phyloP scores from a whole-genome alignment of 2,113 vertebrate species.

The Callipepla squamata region DNA sequence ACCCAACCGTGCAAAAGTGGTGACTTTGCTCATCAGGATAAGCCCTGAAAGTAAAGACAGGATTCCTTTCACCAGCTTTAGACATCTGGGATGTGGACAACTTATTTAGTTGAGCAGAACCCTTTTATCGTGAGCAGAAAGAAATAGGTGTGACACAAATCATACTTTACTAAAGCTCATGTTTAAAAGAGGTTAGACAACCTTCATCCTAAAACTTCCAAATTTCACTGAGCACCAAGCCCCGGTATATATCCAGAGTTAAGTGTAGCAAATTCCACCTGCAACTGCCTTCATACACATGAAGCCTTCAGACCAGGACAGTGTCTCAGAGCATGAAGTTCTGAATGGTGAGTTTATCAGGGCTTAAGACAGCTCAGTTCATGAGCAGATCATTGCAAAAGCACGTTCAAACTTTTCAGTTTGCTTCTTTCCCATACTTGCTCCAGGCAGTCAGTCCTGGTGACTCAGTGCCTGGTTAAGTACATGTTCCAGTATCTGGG shows the following conservation, averaged over 20 bases:
- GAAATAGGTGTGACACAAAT: background rate
- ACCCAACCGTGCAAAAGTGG: background rate
- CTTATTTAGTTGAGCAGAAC: background rate
- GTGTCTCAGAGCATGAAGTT: background rate
- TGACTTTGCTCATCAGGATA: background rate
- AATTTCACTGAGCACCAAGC: background rate
- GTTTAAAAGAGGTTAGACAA: background rate
- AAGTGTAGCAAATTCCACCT: background rate
- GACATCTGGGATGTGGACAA: background rate
- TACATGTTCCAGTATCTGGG: background rate
- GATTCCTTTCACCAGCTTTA: background rate
- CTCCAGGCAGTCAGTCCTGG: background rate
- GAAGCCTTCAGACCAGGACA: background rate
- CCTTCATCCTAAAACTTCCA: background rate
- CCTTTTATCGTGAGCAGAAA: background rate
- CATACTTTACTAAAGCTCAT: background rate
- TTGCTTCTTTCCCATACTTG: background rate
- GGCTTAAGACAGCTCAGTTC: background rate
- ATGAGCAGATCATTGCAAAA: background rate
- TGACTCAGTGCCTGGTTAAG: background rate
- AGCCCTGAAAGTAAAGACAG: background rate
- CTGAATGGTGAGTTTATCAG: rapidly evolving
- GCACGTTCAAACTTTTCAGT: background rate
- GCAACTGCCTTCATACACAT: background rate
- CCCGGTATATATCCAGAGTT: background rate